Base-by-base conservation (phyloP, 2,113 vertebrate species). In the Laticauda colubrina region DNA sequence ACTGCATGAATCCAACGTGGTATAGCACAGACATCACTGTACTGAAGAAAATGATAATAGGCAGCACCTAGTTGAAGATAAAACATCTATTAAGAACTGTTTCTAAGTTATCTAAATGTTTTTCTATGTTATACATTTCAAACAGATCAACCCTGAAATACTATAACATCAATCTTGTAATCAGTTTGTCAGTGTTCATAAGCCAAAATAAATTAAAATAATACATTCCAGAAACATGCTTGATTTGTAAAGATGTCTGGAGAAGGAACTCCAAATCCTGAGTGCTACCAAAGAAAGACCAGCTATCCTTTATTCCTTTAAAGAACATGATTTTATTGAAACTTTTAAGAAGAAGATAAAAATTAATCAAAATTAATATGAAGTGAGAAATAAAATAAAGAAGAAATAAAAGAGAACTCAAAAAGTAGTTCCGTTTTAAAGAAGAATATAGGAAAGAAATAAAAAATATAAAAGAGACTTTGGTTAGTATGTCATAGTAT, bases 11-110 rank as follows among this genome's bases (percentile, higher is more conserved):
- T 91, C 98, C 98, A 85, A 98, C 0, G 1, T 98, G 95, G 94
- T 98, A 98, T 21, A 99, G 97, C 95, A 98, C 97, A 88, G 98
- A 98, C 97, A 98, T 98, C 61, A 98, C 95, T 0, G 98, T 97
- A 96, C 98, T 98, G 97, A 99, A 97, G 97, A 99, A 99, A 91
- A 99, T 45, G 92, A 99, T 96, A 5, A 98, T 97, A 21, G 98
- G 98, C 95, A 99, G 97, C 88, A 98, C 97, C 98, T 99, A 91
- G 39, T 92, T 53, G 59, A 61, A 96, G 45, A 92, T 34, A 96
- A 95, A 94, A 93, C 91, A 56, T 92, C 64, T 1, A 85, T 0
- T 34, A 34, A 9, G 59, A 4, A n/a, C 1, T 0, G 91, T 3
- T 85, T 91, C 85, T n/a, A 61, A 15, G 90, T 48, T 39, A 69